Evolutionary conservation across 2,113 vertebrate species (phyloP).

Genomic region (Trematocara unimaculatum): DNA sequence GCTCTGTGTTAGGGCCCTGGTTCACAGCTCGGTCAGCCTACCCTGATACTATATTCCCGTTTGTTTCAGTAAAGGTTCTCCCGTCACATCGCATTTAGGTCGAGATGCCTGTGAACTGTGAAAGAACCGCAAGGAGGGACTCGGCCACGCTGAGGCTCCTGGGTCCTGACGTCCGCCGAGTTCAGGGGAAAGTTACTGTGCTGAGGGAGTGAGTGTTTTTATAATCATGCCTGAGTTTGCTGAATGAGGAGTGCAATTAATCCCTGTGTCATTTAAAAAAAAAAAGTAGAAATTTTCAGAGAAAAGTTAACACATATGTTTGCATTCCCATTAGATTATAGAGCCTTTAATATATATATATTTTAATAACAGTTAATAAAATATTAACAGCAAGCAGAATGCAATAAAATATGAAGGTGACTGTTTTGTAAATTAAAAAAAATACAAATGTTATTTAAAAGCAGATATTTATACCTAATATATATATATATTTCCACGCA

Average conservation of each 20-base stretch:
- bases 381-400: conserved; percentile 15
- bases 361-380: neutral
- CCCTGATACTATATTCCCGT: conserved; percentile 86
- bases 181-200: neutral
- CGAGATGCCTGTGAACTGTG: conserved; percentile 80
- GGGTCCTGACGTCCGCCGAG: conserved; percentile 25
- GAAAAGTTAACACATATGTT: neutral
- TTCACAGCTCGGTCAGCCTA: conserved; percentile 90
- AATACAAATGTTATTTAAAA: neutral
- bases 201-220: neutral
- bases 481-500: neutral
- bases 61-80: conserved; percentile 83
- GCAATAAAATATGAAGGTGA: neutral
- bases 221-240: neutral
- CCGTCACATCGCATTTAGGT: conserved; percentile 81
- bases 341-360: neutral
- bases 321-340: neutral
- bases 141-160: neutral
- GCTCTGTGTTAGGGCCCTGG: conserved; percentile 81
- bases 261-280: neutral
- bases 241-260: neutral
- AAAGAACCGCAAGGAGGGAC: conserved; percentile 73
- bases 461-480: neutral
- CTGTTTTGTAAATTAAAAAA: neutral
- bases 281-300: neutral